Conservation (phyloP, 2,797 vertebrate species). For the Sebastes vulpes region DNA sequence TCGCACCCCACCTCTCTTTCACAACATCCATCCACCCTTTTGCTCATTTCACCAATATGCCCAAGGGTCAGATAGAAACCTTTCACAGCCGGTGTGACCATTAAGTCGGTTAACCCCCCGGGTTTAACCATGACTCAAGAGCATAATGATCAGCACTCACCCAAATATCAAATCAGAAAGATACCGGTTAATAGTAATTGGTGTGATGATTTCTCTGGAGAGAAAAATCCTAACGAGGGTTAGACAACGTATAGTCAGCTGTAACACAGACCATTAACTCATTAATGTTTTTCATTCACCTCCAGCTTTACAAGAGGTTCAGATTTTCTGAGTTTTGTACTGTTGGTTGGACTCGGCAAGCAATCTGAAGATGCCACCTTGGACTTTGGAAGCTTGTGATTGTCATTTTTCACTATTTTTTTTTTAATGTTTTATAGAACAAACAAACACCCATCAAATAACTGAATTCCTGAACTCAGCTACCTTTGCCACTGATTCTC, state of each 20-base stretch:
- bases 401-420: neutral
- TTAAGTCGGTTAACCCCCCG: constrained; percentile 6
- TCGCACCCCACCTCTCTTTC: neutral
- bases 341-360: neutral
- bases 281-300: neutral
- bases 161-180: constrained; percentile 18
- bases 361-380: neutral
- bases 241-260: neutral
- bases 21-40: constrained; percentile 11
- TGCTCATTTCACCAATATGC: constrained; percentile 7
- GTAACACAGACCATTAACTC: neutral
- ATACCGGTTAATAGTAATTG: neutral
- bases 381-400: neutral
- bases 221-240: neutral
- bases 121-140: constrained; percentile 8
- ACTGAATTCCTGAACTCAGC: neutral
- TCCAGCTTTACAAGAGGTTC: neutral
- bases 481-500: neutral
- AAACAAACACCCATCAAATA: neutral
- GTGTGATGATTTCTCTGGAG: constrained; percentile 5
- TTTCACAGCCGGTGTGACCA: neutral
- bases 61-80: constrained; percentile 36
- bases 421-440: neutral
- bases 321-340: neutral
- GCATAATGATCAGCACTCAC: constrained; percentile 10